Percentiles rank a stretch among this genome's conserved stretches.
phyloP scores from a whole-genome alignment of 1,140 invertebrate species.

The Drosophila lacteicornis region DNA sequence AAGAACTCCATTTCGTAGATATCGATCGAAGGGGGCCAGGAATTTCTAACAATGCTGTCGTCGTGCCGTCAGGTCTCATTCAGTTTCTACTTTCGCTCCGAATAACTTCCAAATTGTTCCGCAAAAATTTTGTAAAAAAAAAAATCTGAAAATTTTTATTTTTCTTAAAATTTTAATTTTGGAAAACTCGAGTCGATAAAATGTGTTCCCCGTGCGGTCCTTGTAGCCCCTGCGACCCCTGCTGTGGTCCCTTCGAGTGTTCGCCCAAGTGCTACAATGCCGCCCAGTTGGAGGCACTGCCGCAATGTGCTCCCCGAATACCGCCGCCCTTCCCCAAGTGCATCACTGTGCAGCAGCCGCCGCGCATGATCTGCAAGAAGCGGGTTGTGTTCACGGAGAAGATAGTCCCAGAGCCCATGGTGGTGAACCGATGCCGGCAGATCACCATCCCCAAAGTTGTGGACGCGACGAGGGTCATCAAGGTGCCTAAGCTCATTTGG shows the following conservation, averaged over 20 bases:
- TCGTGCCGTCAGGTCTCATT: constrained; percentile 33
- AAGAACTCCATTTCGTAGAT: not conserved
- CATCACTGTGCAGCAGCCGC: constrained; percentile 79
- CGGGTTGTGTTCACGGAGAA: constrained; percentile 76
- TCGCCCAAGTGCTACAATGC: constrained; percentile 78
- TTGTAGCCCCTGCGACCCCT: constrained; percentile 77
- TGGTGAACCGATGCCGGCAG: constrained; percentile 74
- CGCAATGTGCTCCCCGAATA: constrained; percentile 77
- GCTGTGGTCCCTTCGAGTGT: constrained; percentile 78
- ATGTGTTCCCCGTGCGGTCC: constrained; percentile 71
- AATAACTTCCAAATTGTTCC: constrained; percentile 40
- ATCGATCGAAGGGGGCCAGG: constrained; percentile 11
- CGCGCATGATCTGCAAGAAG: constrained; percentile 78
- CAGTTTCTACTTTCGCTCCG: constrained; percentile 49
- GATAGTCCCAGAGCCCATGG: constrained; percentile 77
- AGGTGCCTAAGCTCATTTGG: constrained; percentile 79
- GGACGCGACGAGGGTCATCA: constrained; percentile 73
- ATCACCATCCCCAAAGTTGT: constrained; percentile 79
- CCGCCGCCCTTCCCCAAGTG: constrained; percentile 77
- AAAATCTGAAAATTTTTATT: not conserved
- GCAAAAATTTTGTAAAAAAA: constrained; percentile 28
- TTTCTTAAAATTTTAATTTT: constrained; percentile 25
- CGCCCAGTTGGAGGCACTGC: constrained; percentile 71
- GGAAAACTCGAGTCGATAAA: constrained; percentile 13
- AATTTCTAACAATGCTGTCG: constrained; percentile 18